phyloP scores from a whole-genome alignment of 2,797 vertebrate genomes.

The Onychomys leucogaster region DNA sequence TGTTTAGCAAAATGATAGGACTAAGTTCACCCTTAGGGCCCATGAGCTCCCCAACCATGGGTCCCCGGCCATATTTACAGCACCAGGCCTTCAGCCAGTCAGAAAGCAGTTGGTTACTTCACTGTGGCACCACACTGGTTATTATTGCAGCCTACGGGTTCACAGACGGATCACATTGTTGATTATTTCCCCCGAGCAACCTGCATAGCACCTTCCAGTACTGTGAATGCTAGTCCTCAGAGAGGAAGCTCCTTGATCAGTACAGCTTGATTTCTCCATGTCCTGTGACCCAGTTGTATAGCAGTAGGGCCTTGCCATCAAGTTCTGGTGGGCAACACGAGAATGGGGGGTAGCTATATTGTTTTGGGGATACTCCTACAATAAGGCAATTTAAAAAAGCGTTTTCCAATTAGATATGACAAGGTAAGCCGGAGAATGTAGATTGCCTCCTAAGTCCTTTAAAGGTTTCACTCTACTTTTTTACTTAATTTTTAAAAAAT shows the following conservation, averaged over 20 bases:
- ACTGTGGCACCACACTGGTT: background rate
- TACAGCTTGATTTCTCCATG: too few relatives aligned
- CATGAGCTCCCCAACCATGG: background rate
- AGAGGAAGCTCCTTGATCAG: too few relatives aligned
- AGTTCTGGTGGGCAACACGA: background rate
- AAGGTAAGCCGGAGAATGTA: background rate
- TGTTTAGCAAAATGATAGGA: background rate
- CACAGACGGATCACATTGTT: background rate
- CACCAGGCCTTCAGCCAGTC: background rate
- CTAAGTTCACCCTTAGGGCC: background rate
- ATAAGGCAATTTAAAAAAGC: background rate
- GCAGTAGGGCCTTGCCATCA: background rate
- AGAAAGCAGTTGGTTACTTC: background rate
- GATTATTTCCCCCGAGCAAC: background rate
- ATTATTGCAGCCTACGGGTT: background rate
- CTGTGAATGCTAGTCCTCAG: background rate
- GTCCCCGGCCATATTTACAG: background rate
- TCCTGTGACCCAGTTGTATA: background rate
- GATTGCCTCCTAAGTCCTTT: background rate
- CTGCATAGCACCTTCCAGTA: background rate
- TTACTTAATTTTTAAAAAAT: background rate
- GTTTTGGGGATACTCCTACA: background rate
- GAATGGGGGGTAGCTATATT: background rate
- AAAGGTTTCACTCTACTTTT: background rate
- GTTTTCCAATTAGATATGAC: conserved; percentile 8